Base-by-base conservation (phyloP, 2,797 vertebrate genomes). In the Chrosomus eos region DNA sequence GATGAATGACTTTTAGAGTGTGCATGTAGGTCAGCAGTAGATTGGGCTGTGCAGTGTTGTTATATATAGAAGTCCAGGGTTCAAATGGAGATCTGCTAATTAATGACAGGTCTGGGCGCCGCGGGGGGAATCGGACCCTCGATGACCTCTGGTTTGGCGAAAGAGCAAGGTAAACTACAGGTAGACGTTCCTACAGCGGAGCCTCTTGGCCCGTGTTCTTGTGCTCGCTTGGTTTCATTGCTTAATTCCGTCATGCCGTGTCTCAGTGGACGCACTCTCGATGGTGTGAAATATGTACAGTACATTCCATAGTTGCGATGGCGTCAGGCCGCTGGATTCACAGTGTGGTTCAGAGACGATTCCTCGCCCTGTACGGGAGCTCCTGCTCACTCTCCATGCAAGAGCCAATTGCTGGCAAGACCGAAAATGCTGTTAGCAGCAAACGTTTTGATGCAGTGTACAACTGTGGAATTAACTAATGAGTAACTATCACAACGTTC, bases 1-100 rank as follows among this genome's bases (percentile, higher is more conserved):
- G 90, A 91, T 91, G 90, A 88, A 93, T 92, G 92, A 87, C 87
- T 93, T 88, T 88, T 82, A 83, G 84, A 85, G 79, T 77, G 82
- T 87, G 81, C 80, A 90, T 90, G 83, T 88, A 88, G 90, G 90
- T 87, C 70, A 79, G 90, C 90, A 84, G 88, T 90, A 80, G 89
- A 91, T 92, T 88, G 88, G 88, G 87, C 87, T 86, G 87, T 88
- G 89, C 91, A 83, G 87, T 88, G 89, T 89, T 79, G 90, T 84
- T 89, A 88, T 88, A 90, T 89, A 89, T 87, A 78, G 88, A 76
- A 87, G 87, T 88, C 88, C 86, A 83, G 85, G 91, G 92, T 93
- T 92, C 81, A 76, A 67, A 87, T 80, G 66, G 87, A 89, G 82
- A 73, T 84, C 80, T 80, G 87, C 85, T 88, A 86, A 85, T 82